Evolutionary conservation across 2,113 vertebrate genomes (phyloP).

Genomic region (Hemicordylus capensis): DNA sequence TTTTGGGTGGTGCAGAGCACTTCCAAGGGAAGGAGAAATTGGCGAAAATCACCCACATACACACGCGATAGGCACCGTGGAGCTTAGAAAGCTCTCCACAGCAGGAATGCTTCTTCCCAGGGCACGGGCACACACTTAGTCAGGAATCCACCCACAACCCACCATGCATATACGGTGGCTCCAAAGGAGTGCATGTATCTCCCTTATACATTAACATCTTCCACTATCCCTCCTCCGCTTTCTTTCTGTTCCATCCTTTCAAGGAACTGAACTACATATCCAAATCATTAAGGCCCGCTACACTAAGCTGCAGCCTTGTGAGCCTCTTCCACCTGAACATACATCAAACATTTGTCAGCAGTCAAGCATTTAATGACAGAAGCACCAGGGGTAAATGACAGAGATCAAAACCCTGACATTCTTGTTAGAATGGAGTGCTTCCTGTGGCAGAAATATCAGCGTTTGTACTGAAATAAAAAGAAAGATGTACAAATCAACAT

Average conservation of each 20-base stretch:
- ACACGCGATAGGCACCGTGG: no score
- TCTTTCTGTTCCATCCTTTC: neutral
- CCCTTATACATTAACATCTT: neutral
- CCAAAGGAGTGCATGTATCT: no score
- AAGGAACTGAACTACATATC: neutral
- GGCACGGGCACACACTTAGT: no score
- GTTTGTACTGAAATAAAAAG: neutral
- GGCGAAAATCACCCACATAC: no score
- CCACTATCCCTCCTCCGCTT: neutral
- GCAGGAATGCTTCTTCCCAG: no score
- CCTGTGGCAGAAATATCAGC: neutral
- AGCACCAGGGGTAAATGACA: slow-evolving; percentile 9
- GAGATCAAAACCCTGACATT: neutral
- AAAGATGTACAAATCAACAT: slow-evolving; percentile 3
- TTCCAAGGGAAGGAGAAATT: no score
- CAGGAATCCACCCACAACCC: no score
- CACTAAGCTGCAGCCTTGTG: neutral
- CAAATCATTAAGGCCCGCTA: neutral
- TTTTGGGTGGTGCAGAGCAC: no score
- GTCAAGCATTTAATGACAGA: neutral
- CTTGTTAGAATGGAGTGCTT: slow-evolving; percentile 1
- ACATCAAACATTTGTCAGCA: neutral
- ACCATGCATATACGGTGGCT: no score
- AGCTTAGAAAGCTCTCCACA: no score
- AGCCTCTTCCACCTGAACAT: neutral